Evolutionary conservation across 2,113 vertebrate species (phyloP), one percentile per base, ranked within the genome.

Genomic region (Phocoena sinus): DNA sequence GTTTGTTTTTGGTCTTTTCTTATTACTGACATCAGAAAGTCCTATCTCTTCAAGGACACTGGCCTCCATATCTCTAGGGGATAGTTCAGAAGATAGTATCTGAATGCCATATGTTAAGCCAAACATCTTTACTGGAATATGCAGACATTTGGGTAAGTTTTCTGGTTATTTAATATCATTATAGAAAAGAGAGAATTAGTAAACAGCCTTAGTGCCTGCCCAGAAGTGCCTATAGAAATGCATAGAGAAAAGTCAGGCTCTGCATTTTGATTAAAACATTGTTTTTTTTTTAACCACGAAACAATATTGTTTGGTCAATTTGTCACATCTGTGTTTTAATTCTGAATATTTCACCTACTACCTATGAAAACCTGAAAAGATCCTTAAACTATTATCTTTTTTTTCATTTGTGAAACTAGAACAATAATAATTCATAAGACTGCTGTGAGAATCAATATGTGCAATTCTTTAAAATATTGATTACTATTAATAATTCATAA

Each of bases 401-500:
- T 33, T 56, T 77, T 79, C 12, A 44, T 28, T 89, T 62, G 3
- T 89, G 31, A 81, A 68, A 38, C 7, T 79, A 26, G 26, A 85
- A 92, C 26, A 10, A 62, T 38, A 41, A 76, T 15, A 50, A 33
- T 36, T 58, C 1, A 73, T 31, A 76, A 12, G 2, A 76, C 79
- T 94, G 36, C 8, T 92, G 1, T 62, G 47, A 89, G 6, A 31
- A 31, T 76, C 36, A 71, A 41, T 58, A 18, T 71, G 2, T 28
- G 81, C 80, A 93, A 41, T 91, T 8, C 2, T 58, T 15, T 23
- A 85, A 73, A 84, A 62, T 76, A 85, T 38, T 90, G 31, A 0
- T 82, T 70, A 41, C 21, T 68, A 53, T 33, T 93, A 91, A 47
- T 71, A 79, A 85, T 68, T 89, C 1, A 33, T 79, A 41, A 93